Conservation (phyloP, 2,888 invertebrate species). For the Lasiommata megera region DNA sequence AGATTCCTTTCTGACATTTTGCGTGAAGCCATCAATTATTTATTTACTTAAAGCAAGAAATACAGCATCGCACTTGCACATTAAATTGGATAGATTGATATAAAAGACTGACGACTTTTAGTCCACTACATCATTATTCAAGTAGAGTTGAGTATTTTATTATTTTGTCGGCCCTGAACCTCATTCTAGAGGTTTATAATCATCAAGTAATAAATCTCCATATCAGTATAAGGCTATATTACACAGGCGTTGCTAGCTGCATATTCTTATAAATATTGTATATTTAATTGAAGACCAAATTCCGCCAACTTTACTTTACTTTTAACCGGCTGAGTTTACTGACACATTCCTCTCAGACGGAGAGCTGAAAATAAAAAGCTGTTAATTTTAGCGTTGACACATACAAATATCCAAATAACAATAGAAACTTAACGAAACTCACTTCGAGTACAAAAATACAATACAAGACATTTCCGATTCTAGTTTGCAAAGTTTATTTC, state of each 20-base stretch:
- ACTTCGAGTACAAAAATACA: no score
- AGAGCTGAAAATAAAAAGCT: no score
- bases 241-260: neutral
- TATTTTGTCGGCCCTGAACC: conserved; percentile 20
- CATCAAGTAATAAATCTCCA: conserved; percentile 20
- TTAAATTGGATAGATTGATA: conserved; percentile 13
- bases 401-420: no score
- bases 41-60: neutral
- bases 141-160: conserved; percentile 6
- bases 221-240: conserved; percentile 20
- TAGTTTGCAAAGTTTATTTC: no score
- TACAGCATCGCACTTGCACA: neutral
- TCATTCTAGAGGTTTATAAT: conserved; percentile 18
- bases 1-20: neutral
- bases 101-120: conserved; percentile 3
- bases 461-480: no score
- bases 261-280: no score
- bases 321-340: neutral
- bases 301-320: no score
- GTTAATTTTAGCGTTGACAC: no score
- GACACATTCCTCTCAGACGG: no score
- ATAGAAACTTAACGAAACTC: no score
- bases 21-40: conserved; percentile 3
- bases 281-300: no score
- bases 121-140: neutral